phyloP scores from a whole-genome alignment of 2,113 vertebrate species.

The Vulpes vulpes region DNA sequence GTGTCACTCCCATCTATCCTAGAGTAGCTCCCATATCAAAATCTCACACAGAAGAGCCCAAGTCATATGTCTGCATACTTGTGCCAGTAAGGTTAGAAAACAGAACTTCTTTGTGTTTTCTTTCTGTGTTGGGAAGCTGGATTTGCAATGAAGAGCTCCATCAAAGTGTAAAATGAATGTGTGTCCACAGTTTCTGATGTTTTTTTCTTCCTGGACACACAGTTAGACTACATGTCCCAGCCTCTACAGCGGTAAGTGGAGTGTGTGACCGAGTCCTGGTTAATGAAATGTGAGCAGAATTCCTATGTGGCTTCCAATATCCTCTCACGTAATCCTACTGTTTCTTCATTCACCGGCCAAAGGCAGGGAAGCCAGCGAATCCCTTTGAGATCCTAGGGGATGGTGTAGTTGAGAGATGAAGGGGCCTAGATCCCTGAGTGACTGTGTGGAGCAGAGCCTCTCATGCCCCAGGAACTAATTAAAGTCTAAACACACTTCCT shows the following conservation, averaged over 20 bases:
- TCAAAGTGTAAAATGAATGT: not conserved
- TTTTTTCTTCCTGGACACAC: not conserved
- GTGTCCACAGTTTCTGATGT: too few species aligned
- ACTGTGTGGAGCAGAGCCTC: not conserved
- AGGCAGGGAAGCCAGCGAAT: not conserved
- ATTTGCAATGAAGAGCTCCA: not conserved
- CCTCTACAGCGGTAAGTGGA: not conserved
- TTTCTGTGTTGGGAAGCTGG: not conserved
- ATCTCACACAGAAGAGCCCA: not conserved
- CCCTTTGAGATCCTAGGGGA: not conserved
- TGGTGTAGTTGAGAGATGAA: too few species aligned
- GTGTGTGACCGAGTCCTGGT: too few species aligned
- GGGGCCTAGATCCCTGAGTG: not conserved
- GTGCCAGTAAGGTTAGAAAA: not conserved
- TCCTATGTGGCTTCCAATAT: not conserved
- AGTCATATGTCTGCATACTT: rapidly evolving
- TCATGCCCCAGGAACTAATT: not conserved
- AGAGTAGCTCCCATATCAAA: not conserved
- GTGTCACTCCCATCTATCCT: not conserved
- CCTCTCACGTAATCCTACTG: rapidly evolving
- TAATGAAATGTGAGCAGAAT: not conserved
- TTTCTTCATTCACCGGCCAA: not conserved
- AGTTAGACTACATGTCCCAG: not conserved
- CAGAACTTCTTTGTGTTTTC: not conserved
- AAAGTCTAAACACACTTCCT: not conserved